Evolutionary conservation across 2,797 vertebrate species (phyloP).

Genomic region (Spea hammondii): DNA sequence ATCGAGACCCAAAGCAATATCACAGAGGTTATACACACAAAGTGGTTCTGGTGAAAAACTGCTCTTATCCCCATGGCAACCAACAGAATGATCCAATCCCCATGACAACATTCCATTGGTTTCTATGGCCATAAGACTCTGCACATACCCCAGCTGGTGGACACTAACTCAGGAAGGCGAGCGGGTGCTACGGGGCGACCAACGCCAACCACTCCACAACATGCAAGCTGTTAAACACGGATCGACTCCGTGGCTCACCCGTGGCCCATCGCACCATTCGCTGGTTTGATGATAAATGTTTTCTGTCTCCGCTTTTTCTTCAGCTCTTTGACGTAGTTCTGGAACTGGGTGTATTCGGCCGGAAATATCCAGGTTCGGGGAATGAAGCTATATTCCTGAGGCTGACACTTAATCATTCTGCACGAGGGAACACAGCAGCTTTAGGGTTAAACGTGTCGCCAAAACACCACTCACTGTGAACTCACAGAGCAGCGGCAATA

Average conservation of each 20-base stretch:
- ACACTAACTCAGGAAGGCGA: too few species aligned
- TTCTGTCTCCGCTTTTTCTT: conserved; percentile 94
- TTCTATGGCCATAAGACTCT: too few species aligned
- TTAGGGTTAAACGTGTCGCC: background rate
- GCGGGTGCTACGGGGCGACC: too few species aligned
- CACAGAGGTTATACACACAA: too few species aligned
- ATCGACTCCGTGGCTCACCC: conserved; percentile 75
- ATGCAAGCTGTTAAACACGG: too few species aligned
- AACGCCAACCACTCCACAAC: too few species aligned
- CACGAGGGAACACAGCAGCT: conserved; percentile 32
- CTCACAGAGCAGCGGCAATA: conserved; percentile 12
- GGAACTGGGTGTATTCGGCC: conserved; percentile 90
- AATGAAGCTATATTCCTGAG: conserved; percentile 94
- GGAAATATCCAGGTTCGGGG: conserved; percentile 95
- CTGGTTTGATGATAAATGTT: conserved; percentile 97
- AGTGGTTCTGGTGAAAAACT: too few species aligned
- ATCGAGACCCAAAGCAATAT: too few species aligned
- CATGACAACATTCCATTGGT: too few species aligned
- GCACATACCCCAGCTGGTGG: too few species aligned
- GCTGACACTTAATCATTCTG: conserved; percentile 95
- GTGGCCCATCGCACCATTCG: conserved; percentile 98
- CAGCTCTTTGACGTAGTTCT: conserved; percentile 95
- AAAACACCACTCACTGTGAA: background rate
- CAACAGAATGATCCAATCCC: too few species aligned
- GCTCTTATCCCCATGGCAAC: too few species aligned